phyloP scores from a whole-genome alignment of 2,888 invertebrate genomes.

The Hydroisotoma schaefferi region DNA sequence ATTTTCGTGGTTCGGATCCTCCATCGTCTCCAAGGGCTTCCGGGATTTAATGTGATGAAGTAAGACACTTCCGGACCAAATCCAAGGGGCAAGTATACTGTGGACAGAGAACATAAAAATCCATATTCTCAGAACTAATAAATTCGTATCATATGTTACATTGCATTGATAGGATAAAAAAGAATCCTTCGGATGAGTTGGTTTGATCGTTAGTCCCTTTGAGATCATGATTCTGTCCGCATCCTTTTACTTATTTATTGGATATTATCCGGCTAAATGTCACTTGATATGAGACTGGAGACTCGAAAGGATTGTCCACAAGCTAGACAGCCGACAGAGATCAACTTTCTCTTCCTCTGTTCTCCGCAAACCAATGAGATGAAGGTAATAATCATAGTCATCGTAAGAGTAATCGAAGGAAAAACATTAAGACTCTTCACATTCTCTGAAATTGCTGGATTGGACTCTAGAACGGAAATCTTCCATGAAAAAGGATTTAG shows the following conservation, averaged over 20 bases:
- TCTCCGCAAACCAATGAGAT: not conserved
- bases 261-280: conserved; percentile 5
- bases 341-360: not conserved
- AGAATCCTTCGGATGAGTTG: not conserved
- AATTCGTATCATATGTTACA: not conserved
- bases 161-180: not conserved
- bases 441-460: too few relatives aligned
- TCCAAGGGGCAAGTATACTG: conserved; percentile 44
- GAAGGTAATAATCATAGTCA: too few relatives aligned
- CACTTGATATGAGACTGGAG: too few relatives aligned
- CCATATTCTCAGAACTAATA: too few relatives aligned
- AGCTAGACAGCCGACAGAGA: not conserved
- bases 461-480: too few relatives aligned
- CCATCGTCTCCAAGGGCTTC: conserved; percentile 39
- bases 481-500: too few relatives aligned
- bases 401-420: too few relatives aligned
- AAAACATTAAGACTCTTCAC: too few relatives aligned
- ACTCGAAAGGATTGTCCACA: too few relatives aligned
- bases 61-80: conserved; percentile 36
- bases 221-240: not conserved
- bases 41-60: conserved; percentile 30
- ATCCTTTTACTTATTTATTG: conserved; percentile 5
- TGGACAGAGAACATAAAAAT: conserved; percentile 8
- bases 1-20: conserved; percentile 43
- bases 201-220: not conserved